These are phyloP conservation scores for Cyphomyrus plagiostoma DNA, from an alignment of 2,113 vertebrate species.

Conservation along the genomic window DNA sequence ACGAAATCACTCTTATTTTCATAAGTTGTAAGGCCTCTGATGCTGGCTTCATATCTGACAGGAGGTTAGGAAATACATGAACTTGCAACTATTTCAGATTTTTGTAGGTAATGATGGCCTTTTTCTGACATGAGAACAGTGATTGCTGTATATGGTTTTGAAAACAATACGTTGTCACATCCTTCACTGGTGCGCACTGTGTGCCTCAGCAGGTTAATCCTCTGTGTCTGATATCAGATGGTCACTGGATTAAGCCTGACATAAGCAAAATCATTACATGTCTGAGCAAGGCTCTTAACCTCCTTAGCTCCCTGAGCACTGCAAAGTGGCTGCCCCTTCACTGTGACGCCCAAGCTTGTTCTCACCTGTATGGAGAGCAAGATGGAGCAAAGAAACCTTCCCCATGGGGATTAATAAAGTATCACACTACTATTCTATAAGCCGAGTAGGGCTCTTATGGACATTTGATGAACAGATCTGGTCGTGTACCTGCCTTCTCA, in stretches of 20 bases:
- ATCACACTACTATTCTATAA: not conserved
- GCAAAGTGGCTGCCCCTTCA: not conserved
- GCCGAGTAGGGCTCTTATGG: not conserved
- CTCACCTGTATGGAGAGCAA: not conserved
- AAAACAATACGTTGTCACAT: not conserved
- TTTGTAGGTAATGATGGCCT: not conserved
- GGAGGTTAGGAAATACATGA: not conserved
- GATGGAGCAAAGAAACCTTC: not conserved
- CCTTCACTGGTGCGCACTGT: not conserved
- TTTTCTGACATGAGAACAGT: not conserved
- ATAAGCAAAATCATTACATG: not conserved
- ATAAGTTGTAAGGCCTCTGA: slow-evolving; percentile 15
- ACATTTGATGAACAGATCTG: not conserved
- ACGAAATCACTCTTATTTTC: not conserved
- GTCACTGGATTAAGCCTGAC: not conserved
- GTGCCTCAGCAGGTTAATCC: not conserved
- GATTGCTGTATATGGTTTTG: not conserved
- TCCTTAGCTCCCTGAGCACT: not conserved
- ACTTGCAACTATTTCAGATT: not conserved
- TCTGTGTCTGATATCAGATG: not conserved
- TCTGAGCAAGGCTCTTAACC: not conserved
- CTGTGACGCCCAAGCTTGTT: not conserved
- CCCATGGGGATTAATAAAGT: not conserved
- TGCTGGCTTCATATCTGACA: slow-evolving; percentile 9
- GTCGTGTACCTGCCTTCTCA: not conserved